phyloP scores from a whole-genome alignment of 2,888 invertebrate genomes.

The Druceiella hillmani region DNA sequence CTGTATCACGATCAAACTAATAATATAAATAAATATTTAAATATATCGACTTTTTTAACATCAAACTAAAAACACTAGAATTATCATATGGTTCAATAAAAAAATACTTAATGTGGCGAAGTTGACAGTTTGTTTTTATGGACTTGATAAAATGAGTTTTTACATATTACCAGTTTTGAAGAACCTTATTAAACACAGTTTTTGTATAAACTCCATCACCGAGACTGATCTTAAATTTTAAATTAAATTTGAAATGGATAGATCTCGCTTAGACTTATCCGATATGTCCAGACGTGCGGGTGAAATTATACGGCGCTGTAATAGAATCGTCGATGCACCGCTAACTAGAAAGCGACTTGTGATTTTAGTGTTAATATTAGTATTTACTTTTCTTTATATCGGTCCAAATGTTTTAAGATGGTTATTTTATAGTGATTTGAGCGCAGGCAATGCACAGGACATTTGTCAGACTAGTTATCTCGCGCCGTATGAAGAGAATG shows the following conservation, averaged over 20 bases:
- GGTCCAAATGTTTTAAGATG: conserved; percentile 60
- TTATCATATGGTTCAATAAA: too few species aligned
- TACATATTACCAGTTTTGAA: too few species aligned
- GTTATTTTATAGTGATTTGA: conserved; percentile 49
- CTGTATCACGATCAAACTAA: too few species aligned
- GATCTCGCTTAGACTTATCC: conserved; percentile 32
- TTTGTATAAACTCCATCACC: too few species aligned
- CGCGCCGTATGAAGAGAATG: conserved; percentile 53
- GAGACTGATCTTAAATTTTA: too few species aligned
- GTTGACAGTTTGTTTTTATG: too few species aligned
- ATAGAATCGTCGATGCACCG: conserved; percentile 45
- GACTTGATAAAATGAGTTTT: too few species aligned
- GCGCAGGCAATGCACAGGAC: conserved; percentile 45
- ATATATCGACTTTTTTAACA: too few species aligned
- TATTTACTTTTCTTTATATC: conserved; percentile 57
- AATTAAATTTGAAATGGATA: conserved; percentile 46
- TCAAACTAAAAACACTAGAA: too few species aligned
- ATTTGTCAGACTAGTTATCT: conserved; percentile 63
- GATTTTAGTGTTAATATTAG: conserved; percentile 46
- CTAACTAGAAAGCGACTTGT: conserved; percentile 47
- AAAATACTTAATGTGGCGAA: too few species aligned
- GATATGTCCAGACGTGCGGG: conserved; percentile 46
- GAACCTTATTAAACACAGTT: too few species aligned
- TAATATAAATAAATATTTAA: too few species aligned
- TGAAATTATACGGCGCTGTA: conserved; percentile 40